Conservation (phyloP, 2,888 invertebrate genomes). For the Gymnosoma rotundatum region DNA sequence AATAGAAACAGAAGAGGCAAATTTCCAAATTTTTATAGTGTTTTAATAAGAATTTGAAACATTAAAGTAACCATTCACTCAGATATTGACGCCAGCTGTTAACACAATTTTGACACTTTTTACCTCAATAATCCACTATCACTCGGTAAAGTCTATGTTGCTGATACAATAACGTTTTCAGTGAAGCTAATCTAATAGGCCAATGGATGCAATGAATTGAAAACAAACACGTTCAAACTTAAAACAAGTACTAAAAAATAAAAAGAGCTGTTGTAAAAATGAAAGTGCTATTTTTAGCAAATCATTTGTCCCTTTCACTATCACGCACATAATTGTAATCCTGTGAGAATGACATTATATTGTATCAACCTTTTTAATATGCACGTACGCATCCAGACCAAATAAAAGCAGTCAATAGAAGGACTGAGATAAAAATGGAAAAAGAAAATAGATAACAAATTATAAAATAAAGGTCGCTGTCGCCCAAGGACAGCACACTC, state of each 20-base stretch:
- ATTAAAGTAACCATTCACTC: too few relatives aligned
- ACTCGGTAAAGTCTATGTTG: neutral
- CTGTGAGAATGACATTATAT: slow-evolving; percentile 35
- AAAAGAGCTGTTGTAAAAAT: slow-evolving; percentile 25
- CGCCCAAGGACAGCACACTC: slow-evolving; percentile 37
- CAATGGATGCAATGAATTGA: slow-evolving; percentile 55
- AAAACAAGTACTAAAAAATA: neutral
- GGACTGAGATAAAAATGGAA: slow-evolving; percentile 22
- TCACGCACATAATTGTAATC: slow-evolving; percentile 4
- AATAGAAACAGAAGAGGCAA: too few relatives aligned
- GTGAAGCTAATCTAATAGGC: slow-evolving; percentile 65
- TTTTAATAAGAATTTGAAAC: too few relatives aligned
- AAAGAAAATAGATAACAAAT: slow-evolving; percentile 51
- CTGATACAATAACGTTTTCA: slow-evolving; percentile 53
- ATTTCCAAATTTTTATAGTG: too few relatives aligned
- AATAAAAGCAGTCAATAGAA: slow-evolving; percentile 51
- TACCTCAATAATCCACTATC: slow-evolving; percentile 11
- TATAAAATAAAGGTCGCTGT: slow-evolving; percentile 54
- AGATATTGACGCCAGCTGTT: slow-evolving; percentile 7
- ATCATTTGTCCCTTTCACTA: slow-evolving; percentile 26
- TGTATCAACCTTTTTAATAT: slow-evolving; percentile 59
- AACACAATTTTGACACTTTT: slow-evolving; percentile 18
- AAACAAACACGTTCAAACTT: slow-evolving; percentile 34
- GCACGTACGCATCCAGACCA: slow-evolving; percentile 51
- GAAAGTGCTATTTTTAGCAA: slow-evolving; percentile 56